These are phyloP conservation scores for Ptychobarbus kaznakovi DNA, from an alignment of 2,797 vertebrate species.

Conservation along the genomic window DNA sequence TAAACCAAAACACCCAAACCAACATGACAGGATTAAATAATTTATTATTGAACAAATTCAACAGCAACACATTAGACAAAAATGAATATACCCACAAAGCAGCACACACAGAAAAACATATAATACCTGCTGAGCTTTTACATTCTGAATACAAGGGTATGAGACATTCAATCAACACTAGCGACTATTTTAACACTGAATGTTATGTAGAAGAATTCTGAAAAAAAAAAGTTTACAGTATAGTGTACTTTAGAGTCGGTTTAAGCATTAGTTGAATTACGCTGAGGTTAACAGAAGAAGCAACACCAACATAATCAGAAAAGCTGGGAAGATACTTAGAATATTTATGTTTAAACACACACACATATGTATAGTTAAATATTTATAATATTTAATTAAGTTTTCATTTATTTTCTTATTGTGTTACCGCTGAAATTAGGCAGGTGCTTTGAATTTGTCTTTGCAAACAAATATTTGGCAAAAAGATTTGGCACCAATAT, in stretches of 20 bases:
- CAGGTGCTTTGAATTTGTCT: not conserved
- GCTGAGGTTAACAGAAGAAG: not conserved
- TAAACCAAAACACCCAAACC: not conserved
- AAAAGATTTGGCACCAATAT: constrained; percentile 15
- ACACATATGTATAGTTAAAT: not conserved
- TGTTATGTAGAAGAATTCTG: not conserved
- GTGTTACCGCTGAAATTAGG: not conserved
- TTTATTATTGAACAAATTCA: constrained; percentile 53
- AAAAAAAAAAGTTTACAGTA: not conserved
- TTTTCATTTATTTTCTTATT: too few species aligned
- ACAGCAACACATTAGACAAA: constrained; percentile 41
- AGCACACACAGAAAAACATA: constrained; percentile 4
- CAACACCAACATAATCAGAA: not conserved
- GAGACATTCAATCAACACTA: not conserved
- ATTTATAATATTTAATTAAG: not conserved
- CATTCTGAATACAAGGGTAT: constrained; percentile 1
- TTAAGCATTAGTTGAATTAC: not conserved
- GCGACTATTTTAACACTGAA: not conserved
- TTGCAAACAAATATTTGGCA: constrained; percentile 23
- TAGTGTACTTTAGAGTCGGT: not conserved
- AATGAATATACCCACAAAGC: constrained; percentile 24
- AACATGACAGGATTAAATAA: constrained; percentile 19
- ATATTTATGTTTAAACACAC: not conserved
- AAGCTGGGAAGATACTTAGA: not conserved
- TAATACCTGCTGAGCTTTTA: constrained; percentile 20